A percentile compares a stretch with the other conserved stretches of the same genome.
These are phyloP conservation scores for Acanthopagrus latus DNA, from an alignment of 2,797 vertebrate genomes.

Conservation along the genomic window DNA sequence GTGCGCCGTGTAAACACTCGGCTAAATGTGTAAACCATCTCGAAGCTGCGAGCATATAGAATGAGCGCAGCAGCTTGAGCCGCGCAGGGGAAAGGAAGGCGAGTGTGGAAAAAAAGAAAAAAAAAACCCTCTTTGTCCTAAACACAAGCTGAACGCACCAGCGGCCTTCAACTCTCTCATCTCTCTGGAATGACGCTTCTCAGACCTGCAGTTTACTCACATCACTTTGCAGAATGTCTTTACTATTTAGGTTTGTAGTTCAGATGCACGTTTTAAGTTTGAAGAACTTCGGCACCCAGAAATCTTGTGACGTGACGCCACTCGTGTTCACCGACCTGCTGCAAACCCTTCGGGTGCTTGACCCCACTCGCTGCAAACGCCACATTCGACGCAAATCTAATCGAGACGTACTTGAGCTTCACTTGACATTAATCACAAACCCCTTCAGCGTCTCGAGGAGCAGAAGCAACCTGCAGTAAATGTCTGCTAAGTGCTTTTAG, in stretches of 20 bases:
- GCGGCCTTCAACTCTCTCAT: constrained; percentile 1
- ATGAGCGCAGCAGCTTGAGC: constrained; percentile 17
- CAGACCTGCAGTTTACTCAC: neutral
- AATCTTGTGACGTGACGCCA: neutral
- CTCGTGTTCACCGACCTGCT: neutral
- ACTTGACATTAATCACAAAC: constrained; percentile 60
- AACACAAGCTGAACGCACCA: constrained; percentile 1
- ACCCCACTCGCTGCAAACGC: constrained; percentile 17
- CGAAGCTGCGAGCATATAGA: constrained; percentile 22
- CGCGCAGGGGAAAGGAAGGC: no score
- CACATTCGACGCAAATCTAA: constrained; percentile 17
- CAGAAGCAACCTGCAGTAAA: constrained; percentile 18
- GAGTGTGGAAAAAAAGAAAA: neutral
- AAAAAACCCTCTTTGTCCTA: neutral
- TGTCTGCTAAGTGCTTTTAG: constrained; percentile 18
- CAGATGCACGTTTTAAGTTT: neutral
- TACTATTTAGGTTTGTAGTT: neutral
- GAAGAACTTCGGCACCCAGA: neutral
- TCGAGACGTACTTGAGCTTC: constrained; percentile 46
- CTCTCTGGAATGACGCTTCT: constrained; percentile 10
- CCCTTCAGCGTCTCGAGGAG: constrained; percentile 22
- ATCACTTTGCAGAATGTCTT: neutral
- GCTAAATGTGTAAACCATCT: constrained; percentile 72
- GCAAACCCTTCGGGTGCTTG: constrained; percentile 27
- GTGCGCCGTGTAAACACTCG: constrained; percentile 67